These are phyloP conservation scores for Dryoscopus gambensis DNA, from an alignment of 2,113 vertebrate species.

Conservation along the genomic window DNA sequence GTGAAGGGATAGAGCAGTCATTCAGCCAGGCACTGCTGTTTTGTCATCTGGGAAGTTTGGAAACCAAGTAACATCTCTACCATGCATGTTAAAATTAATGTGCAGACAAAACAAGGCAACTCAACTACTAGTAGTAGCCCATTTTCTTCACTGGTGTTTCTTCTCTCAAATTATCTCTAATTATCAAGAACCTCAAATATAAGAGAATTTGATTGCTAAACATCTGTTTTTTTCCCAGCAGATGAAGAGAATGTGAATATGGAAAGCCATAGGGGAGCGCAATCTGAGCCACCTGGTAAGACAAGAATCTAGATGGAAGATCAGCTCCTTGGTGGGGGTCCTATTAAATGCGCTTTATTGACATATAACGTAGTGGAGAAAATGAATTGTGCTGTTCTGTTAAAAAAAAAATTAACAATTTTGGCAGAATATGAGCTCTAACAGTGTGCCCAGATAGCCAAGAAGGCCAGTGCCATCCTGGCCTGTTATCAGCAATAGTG, in stretches of 20 bases:
- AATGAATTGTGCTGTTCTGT: neutral
- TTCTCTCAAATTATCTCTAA: neutral
- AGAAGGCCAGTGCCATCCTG: neutral
- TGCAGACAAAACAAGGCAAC: neutral
- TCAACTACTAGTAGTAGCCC: neutral
- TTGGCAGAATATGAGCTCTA: neutral
- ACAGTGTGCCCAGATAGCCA: neutral
- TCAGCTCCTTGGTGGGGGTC: neutral
- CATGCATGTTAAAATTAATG: neutral
- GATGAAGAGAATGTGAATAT: constrained; percentile 71
- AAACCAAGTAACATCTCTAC: neutral
- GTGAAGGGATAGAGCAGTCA: neutral
- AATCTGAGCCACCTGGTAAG: constrained; percentile 70
- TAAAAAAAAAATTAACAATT: neutral
- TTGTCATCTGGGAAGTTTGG: neutral
- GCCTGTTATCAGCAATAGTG: too few species aligned
- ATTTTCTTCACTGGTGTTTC: neutral
- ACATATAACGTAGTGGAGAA: neutral
- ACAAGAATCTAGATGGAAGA: neutral
- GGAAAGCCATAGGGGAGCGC: constrained; percentile 43
- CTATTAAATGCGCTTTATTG: neutral
- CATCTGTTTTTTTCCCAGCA: neutral
- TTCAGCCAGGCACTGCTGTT: neutral
- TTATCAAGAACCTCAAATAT: neutral
- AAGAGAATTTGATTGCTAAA: neutral